Conservation (phyloP, 2,888 invertebrate genomes). For the Acleris emargana region DNA sequence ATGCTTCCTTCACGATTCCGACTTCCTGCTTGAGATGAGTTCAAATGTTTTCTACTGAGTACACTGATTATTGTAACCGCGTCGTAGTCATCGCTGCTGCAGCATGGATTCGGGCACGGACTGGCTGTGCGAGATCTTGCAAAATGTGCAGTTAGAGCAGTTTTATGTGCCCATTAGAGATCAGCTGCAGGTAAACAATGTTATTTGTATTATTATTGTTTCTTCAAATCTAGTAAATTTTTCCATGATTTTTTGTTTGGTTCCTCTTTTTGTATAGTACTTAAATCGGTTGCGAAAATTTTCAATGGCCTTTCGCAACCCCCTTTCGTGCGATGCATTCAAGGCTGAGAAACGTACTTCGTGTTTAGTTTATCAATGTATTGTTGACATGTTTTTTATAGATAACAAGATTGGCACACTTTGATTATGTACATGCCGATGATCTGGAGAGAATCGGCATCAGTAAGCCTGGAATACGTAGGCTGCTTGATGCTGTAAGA, state of each 20-base stretch:
- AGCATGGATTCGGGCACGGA: constrained; percentile 85
- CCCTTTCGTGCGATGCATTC: constrained; percentile 3
- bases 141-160: constrained; percentile 95
- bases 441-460: constrained; percentile 97
- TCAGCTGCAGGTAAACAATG: constrained; percentile 90
- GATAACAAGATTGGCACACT: constrained; percentile 96
- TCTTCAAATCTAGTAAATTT: background rate
- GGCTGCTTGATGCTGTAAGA: constrained; percentile 95
- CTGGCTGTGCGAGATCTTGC: constrained; percentile 93
- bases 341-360: constrained; percentile 19
- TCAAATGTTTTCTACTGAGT: constrained; percentile 46
- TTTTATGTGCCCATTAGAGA: constrained; percentile 95
- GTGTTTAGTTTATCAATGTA: constrained; percentile 3
- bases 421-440: constrained; percentile 97
- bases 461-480: constrained; percentile 95
- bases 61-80: constrained; percentile 39
- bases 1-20: constrained; percentile 51
- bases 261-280: constrained; percentile 9
- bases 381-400: constrained; percentile 63
- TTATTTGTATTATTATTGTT: background rate
- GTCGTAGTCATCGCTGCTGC: constrained; percentile 36
- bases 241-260: background rate
- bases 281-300: constrained; percentile 4
- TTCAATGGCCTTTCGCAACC: constrained; percentile 10
- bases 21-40: constrained; percentile 76